A percentile compares a stretch with the other conserved stretches of the same genome.
Conservation (phyloP, 2,113 vertebrate species). For the Solenodon paradoxus region DNA sequence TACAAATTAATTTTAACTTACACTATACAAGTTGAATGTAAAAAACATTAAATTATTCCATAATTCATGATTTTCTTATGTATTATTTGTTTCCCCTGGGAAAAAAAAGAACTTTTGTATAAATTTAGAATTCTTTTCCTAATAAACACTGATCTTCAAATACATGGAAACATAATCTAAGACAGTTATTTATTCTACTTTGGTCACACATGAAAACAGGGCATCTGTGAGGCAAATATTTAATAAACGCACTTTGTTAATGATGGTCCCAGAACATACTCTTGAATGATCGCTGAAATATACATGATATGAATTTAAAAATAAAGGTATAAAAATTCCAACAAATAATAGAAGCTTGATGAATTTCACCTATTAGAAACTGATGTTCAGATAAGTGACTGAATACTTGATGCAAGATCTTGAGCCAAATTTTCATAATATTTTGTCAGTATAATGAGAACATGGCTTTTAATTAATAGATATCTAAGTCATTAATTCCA, state of each 20-base stretch:
- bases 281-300: neutral
- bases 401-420: neutral
- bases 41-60: neutral
- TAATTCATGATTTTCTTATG: neutral
- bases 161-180: neutral
- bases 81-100: neutral
- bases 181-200: neutral
- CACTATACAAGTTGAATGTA: neutral
- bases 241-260: neutral
- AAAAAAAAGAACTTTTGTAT: neutral
- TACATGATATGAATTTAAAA: neutral
- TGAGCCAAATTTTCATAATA: slow-evolving; percentile 39
- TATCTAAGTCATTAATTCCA: neutral
- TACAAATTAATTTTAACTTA: neutral
- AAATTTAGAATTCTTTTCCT: neutral
- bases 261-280: neutral
- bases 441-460: slow-evolving; percentile 56
- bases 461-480: slow-evolving; percentile 26
- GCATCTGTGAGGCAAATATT: neutral
- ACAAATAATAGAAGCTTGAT: neutral
- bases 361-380: slow-evolving; percentile 12
- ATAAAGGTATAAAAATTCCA: neutral
- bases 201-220: neutral
- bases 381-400: neutral
- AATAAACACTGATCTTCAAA: neutral